Percentiles rank a stretch among this genome's conserved stretches.
These are phyloP conservation scores for Patella caerulea DNA, from an alignment of 2,888 invertebrate genomes.

Conservation along the genomic window DNA sequence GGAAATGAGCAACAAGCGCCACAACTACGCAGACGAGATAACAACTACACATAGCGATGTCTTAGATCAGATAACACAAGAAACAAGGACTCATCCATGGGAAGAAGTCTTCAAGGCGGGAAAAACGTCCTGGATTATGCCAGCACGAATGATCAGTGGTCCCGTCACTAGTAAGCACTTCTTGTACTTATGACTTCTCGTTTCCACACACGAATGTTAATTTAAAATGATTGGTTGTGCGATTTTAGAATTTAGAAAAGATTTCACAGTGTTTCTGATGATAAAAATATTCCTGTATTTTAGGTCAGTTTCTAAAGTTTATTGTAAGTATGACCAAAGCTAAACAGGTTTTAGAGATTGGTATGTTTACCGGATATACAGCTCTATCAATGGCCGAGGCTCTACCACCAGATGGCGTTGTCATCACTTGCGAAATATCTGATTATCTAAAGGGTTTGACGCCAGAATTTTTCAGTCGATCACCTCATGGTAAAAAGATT, in stretches of 20 bases:
- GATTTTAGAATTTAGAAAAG: too few species aligned
- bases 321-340: conserved; percentile 42
- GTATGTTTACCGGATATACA: conserved; percentile 49
- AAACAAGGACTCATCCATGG: conserved; percentile 33
- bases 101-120: conserved; percentile 31
- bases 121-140: conserved; percentile 31
- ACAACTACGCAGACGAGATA: conserved; percentile 32
- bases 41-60: conserved; percentile 29
- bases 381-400: conserved; percentile 47
- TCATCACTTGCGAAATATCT: conserved; percentile 44
- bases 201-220: too few species aligned
- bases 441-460: conserved; percentile 41
- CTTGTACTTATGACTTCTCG: too few species aligned
- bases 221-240: too few species aligned
- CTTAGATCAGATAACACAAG: conserved; percentile 22
- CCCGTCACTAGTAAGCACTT: too few species aligned
- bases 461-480: conserved; percentile 33
- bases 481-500: conserved; percentile 46
- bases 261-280: too few species aligned
- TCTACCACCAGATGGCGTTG: conserved; percentile 43
- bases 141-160: conserved; percentile 34
- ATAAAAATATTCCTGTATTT: conserved; percentile 15
- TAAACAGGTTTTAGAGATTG: conserved; percentile 45
- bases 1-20: not conserved
- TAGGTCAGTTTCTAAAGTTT: conserved; percentile 42